Base-by-base conservation (phyloP, 2,888 invertebrate species). In the Eubasilissa splendida region DNA sequence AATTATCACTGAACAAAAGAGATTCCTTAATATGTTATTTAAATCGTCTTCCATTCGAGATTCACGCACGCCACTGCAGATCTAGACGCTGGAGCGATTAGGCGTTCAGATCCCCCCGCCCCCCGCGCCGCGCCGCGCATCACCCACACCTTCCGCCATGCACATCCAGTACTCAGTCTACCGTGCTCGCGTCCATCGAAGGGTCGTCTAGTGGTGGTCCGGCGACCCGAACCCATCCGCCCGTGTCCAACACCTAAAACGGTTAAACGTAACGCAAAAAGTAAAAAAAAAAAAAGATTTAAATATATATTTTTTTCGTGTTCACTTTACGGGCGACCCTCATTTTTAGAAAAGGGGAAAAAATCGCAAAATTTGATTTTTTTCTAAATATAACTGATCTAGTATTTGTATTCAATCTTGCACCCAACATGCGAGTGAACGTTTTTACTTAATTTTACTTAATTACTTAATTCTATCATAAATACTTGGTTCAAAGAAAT, bases 11-110 rank as follows among this genome's bases (percentile, higher is more conserved):
- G 1, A 31, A 22, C 5, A 63, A 31, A 63, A 31, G 1, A 63
- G 4, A 4, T 0, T 0, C 10, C 1, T 31, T 5, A 10, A 63
- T 11, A 63, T 31, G 10, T 10, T 4, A 63, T 4, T 11, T 9
- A 63, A 31, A 14, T 60, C n/a, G 3, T 22, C 33, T 63, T 11
- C 7, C 11, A 42, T 5, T 42, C 7, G 42, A 0, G 42, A 42
- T 42, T 42, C 4, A 56, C 54, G 33, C 10, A 31, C 71, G 71
- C 71, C 71, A 56, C 54, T 71, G 71, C 31, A 71, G 7, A n/a
- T 71, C 22, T 31, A 74, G 9, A 58, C 33, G 59, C 74, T 59
- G 74, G 59, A 59, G 68, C 50, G n/a, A 50, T 42, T 42, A 42
- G 42, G 42, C 56, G 5, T 52, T 12, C 31, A 10, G 12, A 31